Evolutionary conservation across 30 jellyfish, hydroid and myxozoan genomes (phyloP), one percentile per base, ranked within the genome.

Genomic region (Cassiopea xamachana): DNA sequence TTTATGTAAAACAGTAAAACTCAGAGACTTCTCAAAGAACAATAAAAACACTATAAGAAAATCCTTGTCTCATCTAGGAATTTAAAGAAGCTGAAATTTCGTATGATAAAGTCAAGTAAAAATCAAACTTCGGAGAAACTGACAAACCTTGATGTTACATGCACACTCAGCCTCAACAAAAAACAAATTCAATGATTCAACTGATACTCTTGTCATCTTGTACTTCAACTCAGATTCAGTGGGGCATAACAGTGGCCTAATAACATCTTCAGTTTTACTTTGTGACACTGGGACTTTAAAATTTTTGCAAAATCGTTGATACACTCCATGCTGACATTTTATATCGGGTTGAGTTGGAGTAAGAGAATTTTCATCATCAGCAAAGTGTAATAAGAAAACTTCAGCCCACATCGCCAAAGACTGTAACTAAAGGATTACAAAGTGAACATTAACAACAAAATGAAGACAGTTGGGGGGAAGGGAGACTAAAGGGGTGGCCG

Each of bases 131-230:
- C 39, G 39, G 39, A 27, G 39, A 27, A 27, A 27, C 39, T 27
- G 39, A 19, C 92, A 44, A 87, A 95, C 99, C 98, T 72, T 87
- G 61, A 91, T 64, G 71, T 86, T 85, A 49, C 98, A 95, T 43
- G 99, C 99, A 72, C 98, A 91, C 69, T 95, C 98, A 5, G 93
- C 86, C 78, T 93, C 99, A 46, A 88, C 98, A 47, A 95, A 17
- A 49, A 80, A 95, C 81, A 95, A 48, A 87, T 95, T 82, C 16
- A 95, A 82, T 17, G 83, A 48, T 79, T 95, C 99, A 17, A 95
- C 45, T 19, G 99, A 91, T 49, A 95, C 69, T 70, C 99, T 88
- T 48, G 94, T 70, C 99, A 95, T 95, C 76, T 84, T 91, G 91
- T 91, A 95, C 69, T 95, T 95, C 69, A 95, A 79, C 39, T 87